Percentiles rank a stretch among this genome's conserved stretches.
Conservation (phyloP, 2,113 vertebrate species). For the Indri indri region DNA sequence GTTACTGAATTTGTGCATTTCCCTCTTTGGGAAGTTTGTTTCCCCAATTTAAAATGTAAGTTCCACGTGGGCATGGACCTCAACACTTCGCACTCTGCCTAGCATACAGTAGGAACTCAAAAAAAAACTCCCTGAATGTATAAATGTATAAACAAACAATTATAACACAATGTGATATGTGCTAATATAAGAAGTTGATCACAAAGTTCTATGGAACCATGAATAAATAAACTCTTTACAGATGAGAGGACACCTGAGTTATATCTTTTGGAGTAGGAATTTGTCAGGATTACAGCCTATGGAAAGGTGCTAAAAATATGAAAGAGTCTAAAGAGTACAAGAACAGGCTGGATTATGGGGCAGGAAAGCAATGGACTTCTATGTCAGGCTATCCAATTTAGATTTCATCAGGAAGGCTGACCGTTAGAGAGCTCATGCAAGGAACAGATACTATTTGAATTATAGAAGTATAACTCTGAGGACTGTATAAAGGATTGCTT, state of each 20-base stretch:
- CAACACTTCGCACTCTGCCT: no score
- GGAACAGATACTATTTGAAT: no score
- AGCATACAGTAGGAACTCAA: neutral
- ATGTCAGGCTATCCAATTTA: neutral
- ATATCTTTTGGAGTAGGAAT: neutral
- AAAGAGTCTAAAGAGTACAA: neutral
- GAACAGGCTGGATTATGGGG: no score
- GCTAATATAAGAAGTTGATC: neutral
- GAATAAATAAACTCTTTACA: neutral
- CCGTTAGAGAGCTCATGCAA: neutral
- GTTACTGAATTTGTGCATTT: neutral
- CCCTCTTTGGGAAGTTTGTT: neutral
- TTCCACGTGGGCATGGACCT: neutral
- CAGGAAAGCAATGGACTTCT: neutral
- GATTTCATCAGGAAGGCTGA: neutral
- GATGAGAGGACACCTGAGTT: no score
- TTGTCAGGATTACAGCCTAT: neutral
- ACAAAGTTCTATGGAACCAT: neutral
- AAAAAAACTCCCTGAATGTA: neutral
- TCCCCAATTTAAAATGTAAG: neutral
- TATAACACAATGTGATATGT: neutral
- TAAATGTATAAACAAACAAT: neutral
- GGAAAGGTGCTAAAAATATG: neutral
- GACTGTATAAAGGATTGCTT: fast-evolving
- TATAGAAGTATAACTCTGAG: neutral